Percentiles rank a stretch among this genome's conserved stretches.
phyloP scores from a whole-genome alignment of 2,113 vertebrate genomes.

The Aptenodytes forsteri region DNA sequence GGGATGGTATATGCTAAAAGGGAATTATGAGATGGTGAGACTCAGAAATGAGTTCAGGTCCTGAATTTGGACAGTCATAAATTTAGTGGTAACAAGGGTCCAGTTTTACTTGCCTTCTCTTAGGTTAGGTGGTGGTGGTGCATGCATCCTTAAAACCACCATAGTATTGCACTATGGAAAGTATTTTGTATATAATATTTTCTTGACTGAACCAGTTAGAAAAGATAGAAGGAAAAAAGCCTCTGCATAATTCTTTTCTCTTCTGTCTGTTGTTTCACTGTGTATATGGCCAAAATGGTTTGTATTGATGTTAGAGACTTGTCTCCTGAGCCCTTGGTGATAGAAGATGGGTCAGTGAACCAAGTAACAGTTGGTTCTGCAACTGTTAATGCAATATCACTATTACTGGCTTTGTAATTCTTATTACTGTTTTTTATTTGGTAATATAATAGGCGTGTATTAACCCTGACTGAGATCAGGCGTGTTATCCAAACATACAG shows the following conservation, averaged over 20 bases:
- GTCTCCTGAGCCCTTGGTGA: background rate
- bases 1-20: background rate
- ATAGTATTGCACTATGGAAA: background rate
- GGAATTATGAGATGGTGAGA: accelerated
- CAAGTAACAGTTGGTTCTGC: background rate
- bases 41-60: background rate
- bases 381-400: background rate
- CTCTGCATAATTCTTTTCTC: background rate
- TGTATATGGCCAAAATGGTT: background rate
- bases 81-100: background rate
- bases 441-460: background rate
- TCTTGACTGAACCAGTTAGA: background rate
- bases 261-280: background rate
- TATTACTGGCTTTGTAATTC: background rate
- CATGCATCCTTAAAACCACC: background rate
- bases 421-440: background rate
- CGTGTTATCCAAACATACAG: background rate
- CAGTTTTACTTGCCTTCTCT: background rate
- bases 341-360: background rate
- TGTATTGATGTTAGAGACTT: background rate
- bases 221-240: background rate
- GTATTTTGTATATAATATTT: background rate
- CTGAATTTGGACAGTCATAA: background rate
- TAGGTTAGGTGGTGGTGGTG: background rate
- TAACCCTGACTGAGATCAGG: background rate